phyloP scores from a whole-genome alignment of 53 echinoderm and acorn worm genomes.

The Hippasteria phrygiana region DNA sequence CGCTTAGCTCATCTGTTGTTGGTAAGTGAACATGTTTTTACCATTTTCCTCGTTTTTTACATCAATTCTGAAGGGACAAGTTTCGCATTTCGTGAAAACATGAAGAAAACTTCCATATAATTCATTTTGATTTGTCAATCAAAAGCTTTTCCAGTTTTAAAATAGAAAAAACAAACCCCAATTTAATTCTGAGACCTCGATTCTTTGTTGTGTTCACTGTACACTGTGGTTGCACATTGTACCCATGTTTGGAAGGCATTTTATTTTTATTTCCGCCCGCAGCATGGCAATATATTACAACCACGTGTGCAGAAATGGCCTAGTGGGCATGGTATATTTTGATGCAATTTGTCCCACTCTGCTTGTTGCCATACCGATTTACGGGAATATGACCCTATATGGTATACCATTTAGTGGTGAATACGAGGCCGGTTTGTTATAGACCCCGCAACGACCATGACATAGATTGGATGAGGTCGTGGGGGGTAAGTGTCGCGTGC shows the following conservation, averaged over 20 bases:
- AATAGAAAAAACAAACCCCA: not conserved
- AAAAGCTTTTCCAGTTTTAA: not conserved
- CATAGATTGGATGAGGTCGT: not conserved
- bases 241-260: not conserved
- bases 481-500: slow-evolving; percentile 65
- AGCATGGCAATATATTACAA: not conserved
- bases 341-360: not conserved
- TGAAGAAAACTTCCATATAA: not conserved
- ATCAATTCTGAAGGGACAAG: not conserved
- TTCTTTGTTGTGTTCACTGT: slow-evolving; percentile 18
- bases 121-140: not conserved
- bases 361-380: slow-evolving; percentile 36
- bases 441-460: not conserved
- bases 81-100: not conserved
- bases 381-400: slow-evolving; percentile 41
- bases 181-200: not conserved
- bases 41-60: slow-evolving; percentile 10
- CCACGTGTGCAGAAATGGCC: slow-evolving; percentile 35
- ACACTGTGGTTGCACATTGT: not conserved
- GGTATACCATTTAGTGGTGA: slow-evolving; percentile 24
- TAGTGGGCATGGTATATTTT: not conserved
- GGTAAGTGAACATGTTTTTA: slow-evolving; percentile 42
- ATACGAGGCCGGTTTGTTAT: not conserved
- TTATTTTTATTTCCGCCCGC: slow-evolving; percentile 7
- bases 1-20: slow-evolving; percentile 8